phyloP scores from a whole-genome alignment of 2,888 invertebrate species.

The Drosophila subsilvestris region DNA sequence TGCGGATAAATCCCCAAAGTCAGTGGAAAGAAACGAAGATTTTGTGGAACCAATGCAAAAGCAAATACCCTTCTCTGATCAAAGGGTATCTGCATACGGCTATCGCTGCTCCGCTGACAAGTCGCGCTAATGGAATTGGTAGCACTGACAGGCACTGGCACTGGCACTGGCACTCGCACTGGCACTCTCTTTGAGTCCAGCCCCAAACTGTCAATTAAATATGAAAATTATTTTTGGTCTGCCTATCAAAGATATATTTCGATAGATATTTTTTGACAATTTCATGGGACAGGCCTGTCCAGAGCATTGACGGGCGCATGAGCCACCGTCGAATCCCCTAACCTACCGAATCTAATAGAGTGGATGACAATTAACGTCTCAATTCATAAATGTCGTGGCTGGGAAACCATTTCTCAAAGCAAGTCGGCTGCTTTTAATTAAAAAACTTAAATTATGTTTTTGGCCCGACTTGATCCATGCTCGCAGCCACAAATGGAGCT shows the following conservation, averaged over 20 bases:
- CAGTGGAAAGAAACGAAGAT: too few relatives aligned
- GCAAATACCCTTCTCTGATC: background rate
- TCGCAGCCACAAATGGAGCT: conserved; percentile 38
- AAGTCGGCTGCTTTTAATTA: conserved; percentile 56
- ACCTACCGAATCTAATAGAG: conserved; percentile 8
- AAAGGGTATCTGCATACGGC: conserved; percentile 24
- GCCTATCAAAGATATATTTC: conserved; percentile 43
- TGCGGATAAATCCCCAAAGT: background rate
- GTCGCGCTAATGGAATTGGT: conserved; percentile 69
- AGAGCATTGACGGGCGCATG: conserved; percentile 44
- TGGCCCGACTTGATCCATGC: conserved; percentile 22
- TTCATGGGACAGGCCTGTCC: conserved; percentile 49
- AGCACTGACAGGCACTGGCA: conserved; percentile 48
- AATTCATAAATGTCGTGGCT: conserved; percentile 63
- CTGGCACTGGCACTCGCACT: background rate
- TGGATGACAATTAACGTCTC: conserved; percentile 61
- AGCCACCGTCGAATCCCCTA: conserved; percentile 4
- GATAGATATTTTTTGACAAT: conserved; percentile 59
- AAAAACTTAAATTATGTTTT: conserved; percentile 50
- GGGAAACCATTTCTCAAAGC: conserved; percentile 43
- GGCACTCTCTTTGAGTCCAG: conserved; percentile 44
- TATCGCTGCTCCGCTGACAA: conserved; percentile 49
- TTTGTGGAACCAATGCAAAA: background rate
- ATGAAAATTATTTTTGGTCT: conserved; percentile 66
- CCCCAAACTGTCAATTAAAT: conserved; percentile 65